phyloP scores from a whole-genome alignment of 2,797 vertebrate genomes.

The Hypotaenidia okinawae region DNA sequence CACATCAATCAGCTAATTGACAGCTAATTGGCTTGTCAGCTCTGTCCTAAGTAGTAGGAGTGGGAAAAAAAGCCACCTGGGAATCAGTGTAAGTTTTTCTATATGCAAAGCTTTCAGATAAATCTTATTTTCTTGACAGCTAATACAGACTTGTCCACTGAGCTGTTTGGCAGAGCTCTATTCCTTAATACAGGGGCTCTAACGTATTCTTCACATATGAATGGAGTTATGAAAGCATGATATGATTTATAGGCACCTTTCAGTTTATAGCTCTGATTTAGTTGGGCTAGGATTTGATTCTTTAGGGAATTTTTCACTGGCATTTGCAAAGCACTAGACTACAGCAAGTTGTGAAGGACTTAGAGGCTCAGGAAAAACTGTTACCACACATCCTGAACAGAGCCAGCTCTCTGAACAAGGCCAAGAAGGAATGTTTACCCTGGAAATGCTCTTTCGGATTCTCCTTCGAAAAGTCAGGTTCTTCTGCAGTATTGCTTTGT shows the following conservation, averaged over 20 bases:
- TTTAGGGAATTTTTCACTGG: not conserved
- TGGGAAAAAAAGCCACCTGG: not conserved
- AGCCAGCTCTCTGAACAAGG: not conserved
- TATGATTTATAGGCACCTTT: slow-evolving; percentile 37
- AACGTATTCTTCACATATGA: not conserved
- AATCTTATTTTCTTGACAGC: slow-evolving; percentile 21
- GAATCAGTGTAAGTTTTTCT: not conserved
- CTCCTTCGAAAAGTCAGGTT: not conserved
- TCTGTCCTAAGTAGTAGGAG: not conserved
- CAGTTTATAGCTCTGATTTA: not conserved
- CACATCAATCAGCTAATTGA: not conserved
- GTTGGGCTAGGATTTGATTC: not conserved
- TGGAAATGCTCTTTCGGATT: not conserved
- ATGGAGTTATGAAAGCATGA: not conserved
- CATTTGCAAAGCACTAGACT: not conserved
- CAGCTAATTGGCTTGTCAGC: not conserved
- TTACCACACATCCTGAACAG: not conserved
- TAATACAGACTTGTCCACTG: not conserved
- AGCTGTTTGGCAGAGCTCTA: not conserved
- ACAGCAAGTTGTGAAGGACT: not conserved
- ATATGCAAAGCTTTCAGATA: not conserved
- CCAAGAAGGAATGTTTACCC: not conserved
- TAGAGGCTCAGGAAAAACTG: not conserved
- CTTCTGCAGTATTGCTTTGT: not conserved
- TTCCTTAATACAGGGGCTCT: not conserved